Percentiles rank a stretch among this genome's conserved stretches.
Evolutionary conservation across 1,140 invertebrate species (phyloP).

Genomic region (Listronotus oregonensis): DNA sequence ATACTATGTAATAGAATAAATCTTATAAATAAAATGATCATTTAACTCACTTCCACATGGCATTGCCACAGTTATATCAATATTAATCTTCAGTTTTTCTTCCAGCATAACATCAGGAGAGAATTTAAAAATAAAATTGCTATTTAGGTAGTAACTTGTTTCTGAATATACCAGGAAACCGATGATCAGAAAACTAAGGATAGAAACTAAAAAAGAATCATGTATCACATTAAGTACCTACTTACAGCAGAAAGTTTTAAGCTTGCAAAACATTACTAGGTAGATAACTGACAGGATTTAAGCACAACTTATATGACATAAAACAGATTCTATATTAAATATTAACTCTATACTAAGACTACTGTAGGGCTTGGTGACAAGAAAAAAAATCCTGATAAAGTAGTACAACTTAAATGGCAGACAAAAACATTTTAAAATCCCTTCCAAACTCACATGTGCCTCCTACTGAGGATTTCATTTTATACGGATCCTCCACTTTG

Average conservation of each 20-base stretch:
- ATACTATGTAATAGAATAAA: background rate
- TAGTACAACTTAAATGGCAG: no score
- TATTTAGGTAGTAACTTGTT: conserved; percentile 81
- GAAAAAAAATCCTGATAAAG: no score
- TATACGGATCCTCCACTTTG: conserved; percentile 84
- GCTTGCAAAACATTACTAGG: no score
- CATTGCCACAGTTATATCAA: conserved; percentile 95
- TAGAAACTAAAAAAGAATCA: conserved; percentile 66
- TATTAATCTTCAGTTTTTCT: conserved; percentile 87
- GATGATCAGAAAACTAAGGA: conserved; percentile 80
- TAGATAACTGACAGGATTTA: no score
- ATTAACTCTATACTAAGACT: no score
- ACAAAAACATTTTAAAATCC: no score
- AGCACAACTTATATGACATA: no score
- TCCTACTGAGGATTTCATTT: conserved; percentile 80
- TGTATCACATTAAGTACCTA: no score
- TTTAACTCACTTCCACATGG: conserved; percentile 73
- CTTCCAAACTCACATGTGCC: conserved; percentile 69
- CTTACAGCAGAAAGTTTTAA: no score
- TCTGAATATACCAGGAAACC: conserved; percentile 81
- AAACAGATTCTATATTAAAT: no score
- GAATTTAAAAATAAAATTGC: conserved; percentile 85
- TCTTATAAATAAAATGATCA: background rate
- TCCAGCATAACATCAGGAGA: conserved; percentile 87
- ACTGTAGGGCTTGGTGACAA: no score